These are phyloP conservation scores for Pachyseris speciosa DNA, from an alignment of 64 coral and sea anemone species.

Conservation along the genomic window DNA sequence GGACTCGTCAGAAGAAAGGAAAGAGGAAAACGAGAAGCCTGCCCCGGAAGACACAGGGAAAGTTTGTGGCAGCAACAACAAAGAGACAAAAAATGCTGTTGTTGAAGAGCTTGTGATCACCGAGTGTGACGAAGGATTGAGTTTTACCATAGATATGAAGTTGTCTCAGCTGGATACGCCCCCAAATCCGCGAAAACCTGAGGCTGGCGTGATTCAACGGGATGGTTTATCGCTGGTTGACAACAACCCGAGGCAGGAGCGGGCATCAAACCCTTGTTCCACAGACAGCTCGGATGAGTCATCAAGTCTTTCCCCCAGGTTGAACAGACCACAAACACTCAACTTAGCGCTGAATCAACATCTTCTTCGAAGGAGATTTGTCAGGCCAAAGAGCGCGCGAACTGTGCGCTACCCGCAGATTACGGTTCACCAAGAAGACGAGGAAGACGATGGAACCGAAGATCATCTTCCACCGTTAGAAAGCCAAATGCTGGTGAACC, in stretches of 20 bases:
- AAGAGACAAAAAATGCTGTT: background rate
- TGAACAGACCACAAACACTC: constrained; percentile 2
- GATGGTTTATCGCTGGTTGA: background rate
- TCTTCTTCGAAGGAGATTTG: constrained; percentile 22
- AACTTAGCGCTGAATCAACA: constrained; percentile 3
- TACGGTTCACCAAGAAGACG: background rate
- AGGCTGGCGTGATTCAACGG: background rate
- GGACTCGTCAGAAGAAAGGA: background rate
- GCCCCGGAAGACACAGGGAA: background rate
- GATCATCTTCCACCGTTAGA: constrained; percentile 18
- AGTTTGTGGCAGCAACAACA: background rate
- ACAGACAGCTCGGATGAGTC: constrained; percentile 35
- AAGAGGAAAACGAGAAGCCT: background rate
- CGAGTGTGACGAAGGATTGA: constrained; percentile 26
- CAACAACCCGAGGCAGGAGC: background rate
- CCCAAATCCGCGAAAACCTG: background rate
- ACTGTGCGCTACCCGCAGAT: background rate
- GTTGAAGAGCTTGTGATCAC: constrained; percentile 21
- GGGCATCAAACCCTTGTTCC: background rate
- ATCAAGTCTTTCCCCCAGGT: background rate
- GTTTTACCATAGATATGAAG: background rate
- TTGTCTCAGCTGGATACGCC: background rate
- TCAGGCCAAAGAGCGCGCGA: constrained; percentile 16
- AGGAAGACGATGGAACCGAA: background rate
- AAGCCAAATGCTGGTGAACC: background rate